phyloP scores from a whole-genome alignment of 2,888 invertebrate genomes.

The Schrankia costaestrigalis region DNA sequence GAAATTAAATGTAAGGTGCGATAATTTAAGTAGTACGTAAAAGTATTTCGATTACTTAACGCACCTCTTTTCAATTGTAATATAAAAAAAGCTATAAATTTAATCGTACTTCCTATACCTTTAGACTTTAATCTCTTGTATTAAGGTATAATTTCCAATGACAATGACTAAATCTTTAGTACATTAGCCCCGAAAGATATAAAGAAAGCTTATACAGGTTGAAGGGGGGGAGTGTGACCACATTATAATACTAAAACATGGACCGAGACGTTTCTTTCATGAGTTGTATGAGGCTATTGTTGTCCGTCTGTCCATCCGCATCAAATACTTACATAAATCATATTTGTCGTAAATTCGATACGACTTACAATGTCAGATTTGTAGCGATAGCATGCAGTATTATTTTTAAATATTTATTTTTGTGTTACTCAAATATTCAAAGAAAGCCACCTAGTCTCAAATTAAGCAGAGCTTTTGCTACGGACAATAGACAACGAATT shows the following conservation, averaged over 20 bases:
- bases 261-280: conserved; percentile 53
- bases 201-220: conserved; percentile 55
- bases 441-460: no score
- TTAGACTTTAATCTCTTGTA: no score
- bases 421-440: no score
- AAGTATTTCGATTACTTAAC: conserved; percentile 23
- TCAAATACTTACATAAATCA: conserved; percentile 76
- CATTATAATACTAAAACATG: conserved; percentile 73
- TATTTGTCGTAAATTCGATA: conserved; percentile 77
- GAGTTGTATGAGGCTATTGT: conserved; percentile 68
- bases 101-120: conserved; percentile 55
- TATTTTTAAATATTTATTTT: conserved; percentile 60
- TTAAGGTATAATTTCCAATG: no score
- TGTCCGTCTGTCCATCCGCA: conserved; percentile 72
- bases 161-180: no score
- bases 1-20: conserved; percentile 37
- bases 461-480: no score
- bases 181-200: no score
- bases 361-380: conserved; percentile 73
- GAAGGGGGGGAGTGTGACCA: conserved; percentile 57
- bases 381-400: no score
- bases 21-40: conserved; percentile 21
- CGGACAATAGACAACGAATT: no score
- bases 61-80: conserved; percentile 40
- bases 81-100: conserved; percentile 38